Conservation (phyloP, 2,888 invertebrate species). For the Sipha maydis region DNA sequence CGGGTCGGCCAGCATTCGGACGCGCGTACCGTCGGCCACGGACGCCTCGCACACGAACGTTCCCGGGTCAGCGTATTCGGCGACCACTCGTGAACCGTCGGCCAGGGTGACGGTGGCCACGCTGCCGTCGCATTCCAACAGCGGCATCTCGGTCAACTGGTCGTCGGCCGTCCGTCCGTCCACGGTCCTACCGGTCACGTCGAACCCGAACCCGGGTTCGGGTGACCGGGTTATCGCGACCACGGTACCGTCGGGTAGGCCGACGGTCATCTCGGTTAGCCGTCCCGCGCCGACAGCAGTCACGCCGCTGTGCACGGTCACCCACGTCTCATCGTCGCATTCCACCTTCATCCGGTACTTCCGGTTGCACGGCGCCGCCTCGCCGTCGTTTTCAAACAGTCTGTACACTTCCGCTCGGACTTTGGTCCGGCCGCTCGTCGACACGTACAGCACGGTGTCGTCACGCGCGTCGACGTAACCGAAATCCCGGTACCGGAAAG, state of each 20-base stretch:
- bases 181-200: not conserved
- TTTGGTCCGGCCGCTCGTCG: not conserved
- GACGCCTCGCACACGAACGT: not conserved
- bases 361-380: not conserved
- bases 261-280: not conserved
- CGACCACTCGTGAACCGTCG: not conserved
- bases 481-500: not conserved
- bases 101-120: not conserved
- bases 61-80: not conserved
- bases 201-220: not conserved
- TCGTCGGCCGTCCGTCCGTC: too few relatives aligned
- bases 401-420: not conserved
- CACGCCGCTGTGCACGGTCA: not conserved
- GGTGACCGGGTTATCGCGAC: not conserved
- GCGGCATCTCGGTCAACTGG: not conserved
- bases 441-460: not conserved
- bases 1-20: not conserved
- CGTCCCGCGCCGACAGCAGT: not conserved
- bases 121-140: not conserved
- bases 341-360: slow-evolving; percentile 11
- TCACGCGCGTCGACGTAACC: not conserved
- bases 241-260: slow-evolving; percentile 1
- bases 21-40: slow-evolving; percentile 12
- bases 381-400: not conserved
- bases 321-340: slow-evolving; percentile 10